A percentile compares a stretch with the other conserved stretches of the same genome.
Evolutionary conservation across 2,797 vertebrate genomes (phyloP).

Genomic region (Cynopterus sphinx): DNA sequence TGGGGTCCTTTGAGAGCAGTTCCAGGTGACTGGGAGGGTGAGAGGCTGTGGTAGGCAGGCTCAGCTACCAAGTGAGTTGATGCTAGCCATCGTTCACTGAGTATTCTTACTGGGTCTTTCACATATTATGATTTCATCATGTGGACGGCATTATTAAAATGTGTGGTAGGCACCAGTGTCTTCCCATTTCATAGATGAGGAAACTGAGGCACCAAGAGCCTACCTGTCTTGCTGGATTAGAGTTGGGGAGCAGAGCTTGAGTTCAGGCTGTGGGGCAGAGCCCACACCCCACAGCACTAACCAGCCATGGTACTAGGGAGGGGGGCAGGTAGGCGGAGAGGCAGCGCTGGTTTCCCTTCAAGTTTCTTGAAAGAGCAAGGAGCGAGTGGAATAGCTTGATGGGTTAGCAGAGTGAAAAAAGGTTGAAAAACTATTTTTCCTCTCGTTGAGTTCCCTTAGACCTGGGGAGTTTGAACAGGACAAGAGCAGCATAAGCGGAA

Average conservation of each 20-base stretch:
- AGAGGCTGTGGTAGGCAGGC: neutral
- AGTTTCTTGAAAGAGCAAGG: neutral
- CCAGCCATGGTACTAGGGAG: no score
- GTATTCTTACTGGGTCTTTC: neutral
- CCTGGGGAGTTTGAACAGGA: neutral
- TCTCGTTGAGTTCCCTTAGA: neutral
- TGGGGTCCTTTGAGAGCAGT: neutral
- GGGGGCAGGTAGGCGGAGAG: neutral
- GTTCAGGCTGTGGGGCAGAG: neutral
- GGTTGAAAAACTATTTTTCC: neutral
- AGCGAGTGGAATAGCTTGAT: neutral
- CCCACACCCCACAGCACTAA: neutral
- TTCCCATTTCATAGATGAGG: neutral
- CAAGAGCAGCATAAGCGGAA: fast-evolving
- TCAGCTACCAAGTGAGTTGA: fast-evolving
- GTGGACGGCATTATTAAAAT: neutral
- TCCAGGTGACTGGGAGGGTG: neutral
- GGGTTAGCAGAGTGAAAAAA: neutral
- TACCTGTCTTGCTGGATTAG: neutral
- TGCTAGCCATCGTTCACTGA: fast-evolving
- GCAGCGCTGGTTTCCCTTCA: neutral
- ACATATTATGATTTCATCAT: neutral
- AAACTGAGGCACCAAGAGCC: neutral
- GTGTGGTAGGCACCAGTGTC: neutral
- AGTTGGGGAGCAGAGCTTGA: neutral